Evolutionary conservation across 2,888 invertebrate species (phyloP).

Genomic region (Sepioteuthis lessoniana): DNA sequence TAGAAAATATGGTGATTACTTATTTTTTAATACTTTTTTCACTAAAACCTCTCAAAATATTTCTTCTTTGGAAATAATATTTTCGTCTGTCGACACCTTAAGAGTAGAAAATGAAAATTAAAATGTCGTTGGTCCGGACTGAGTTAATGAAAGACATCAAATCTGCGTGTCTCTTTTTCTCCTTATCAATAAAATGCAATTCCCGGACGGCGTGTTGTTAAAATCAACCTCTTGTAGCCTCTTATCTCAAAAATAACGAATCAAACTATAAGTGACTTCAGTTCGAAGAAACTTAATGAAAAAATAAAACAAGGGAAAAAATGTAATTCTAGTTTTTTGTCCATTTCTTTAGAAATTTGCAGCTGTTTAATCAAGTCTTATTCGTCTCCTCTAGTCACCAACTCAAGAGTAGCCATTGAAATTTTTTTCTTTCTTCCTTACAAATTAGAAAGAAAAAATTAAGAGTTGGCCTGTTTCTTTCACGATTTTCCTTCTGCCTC

Average conservation of each 20-base stretch:
- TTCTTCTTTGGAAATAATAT: not conserved
- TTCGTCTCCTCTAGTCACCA: not conserved
- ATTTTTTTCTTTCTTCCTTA: too few relatives aligned
- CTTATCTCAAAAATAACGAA: not conserved
- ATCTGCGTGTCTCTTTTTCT: not conserved
- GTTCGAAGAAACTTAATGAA: not conserved
- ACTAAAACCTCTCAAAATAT: not conserved
- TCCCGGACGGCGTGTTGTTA: not conserved
- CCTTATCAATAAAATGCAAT: constrained; percentile 33
- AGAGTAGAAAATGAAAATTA: not conserved
- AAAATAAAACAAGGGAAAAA: not conserved
- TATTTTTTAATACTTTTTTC: not conserved
- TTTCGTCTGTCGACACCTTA: not conserved
- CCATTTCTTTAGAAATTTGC: not conserved
- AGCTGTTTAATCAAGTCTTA: not conserved
- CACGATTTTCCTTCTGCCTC: too few relatives aligned
- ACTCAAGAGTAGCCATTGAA: too few relatives aligned
- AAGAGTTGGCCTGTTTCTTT: too few relatives aligned
- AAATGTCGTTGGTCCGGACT: not conserved
- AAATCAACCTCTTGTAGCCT: not conserved
- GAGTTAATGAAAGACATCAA: not conserved
- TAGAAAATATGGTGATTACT: not conserved
- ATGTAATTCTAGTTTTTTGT: not conserved
- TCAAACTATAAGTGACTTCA: not conserved
- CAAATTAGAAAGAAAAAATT: too few relatives aligned